Percentiles rank a stretch among this genome's conserved stretches.
Evolutionary conservation across 2,888 invertebrate species (phyloP).

Genomic region (Ormyrus pomaceus): DNA sequence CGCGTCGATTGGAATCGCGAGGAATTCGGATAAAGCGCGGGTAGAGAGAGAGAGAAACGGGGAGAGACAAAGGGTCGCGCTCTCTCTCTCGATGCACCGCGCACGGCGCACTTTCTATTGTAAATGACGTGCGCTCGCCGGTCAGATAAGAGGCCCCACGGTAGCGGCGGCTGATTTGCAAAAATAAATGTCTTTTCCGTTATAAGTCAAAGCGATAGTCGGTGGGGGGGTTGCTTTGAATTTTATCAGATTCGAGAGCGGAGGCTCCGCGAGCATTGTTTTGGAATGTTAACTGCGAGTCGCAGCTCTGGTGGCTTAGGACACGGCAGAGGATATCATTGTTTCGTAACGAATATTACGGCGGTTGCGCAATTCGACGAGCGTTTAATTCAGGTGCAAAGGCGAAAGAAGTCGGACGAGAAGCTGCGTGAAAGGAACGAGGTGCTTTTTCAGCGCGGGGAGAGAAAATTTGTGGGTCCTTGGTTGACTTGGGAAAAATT

Average conservation of each 20-base stretch:
- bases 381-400: no score
- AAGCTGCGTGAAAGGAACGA: not conserved
- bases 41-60: not conserved
- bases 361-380: no score
- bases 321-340: not conserved
- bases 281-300: not conserved
- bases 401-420: no score
- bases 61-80: conserved; percentile 44
- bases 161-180: conserved; percentile 23
- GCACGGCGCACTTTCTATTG: conserved; percentile 48
- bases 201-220: not conserved
- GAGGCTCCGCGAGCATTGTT: not conserved
- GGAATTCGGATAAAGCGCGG: conserved; percentile 47
- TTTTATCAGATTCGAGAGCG: conserved; percentile 28
- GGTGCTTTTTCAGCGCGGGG: not conserved
- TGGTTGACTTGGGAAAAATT: not conserved
- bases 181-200: conserved; percentile 39
- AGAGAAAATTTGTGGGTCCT: not conserved
- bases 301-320: no score
- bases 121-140: conserved; percentile 16
- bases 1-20: conserved; percentile 52
- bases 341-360: not conserved
- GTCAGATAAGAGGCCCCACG: conserved; percentile 29
- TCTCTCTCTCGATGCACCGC: not conserved
- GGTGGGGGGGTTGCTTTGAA: conserved; percentile 1